Evolutionary conservation across 2,113 vertebrate species (phyloP), one percentile per base, ranked within the genome.

Genomic region (Thunnus thynnus): DNA sequence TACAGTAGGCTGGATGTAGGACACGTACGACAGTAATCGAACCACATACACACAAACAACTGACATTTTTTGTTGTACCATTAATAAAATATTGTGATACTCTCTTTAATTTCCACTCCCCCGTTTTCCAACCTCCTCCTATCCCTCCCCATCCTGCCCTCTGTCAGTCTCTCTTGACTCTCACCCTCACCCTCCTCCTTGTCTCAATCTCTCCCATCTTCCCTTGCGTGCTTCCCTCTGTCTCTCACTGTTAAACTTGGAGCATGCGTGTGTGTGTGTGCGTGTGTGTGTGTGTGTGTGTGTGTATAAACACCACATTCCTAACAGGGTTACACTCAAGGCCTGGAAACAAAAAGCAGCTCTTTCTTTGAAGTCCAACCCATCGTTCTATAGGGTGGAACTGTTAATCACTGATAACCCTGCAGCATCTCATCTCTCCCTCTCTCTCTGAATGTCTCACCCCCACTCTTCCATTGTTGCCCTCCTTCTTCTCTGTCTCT

Each of bases 391-490:
- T 94, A 92, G 91, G 91, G 88, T 95, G 95, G 96, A 95, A 95
- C 95, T 97, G 97, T 96, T 97, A 96, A 96, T 96, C 96, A 95
- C 95, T 97, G 96, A 97, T 97, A 98, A 97, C 96, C 88, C 95
- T 96, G 96, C 95, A 94, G 92, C 91, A 80, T 86, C 83, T 91
- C 84, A 86, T 92, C 85, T 72, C 85, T 79, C 77, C 47, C 22
- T 52, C 67, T 80, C 84, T 69, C 79, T 75, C 69, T 56, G 47
- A 20, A 92, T 88, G 86, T 92, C 94, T 96, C 95, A 96, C 95
- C 96, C 96, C 96, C 95, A 62, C 95, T 96, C 96, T 94, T 93
- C 65, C 68, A 79, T 72, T 83, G 67, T 95, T 93, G 27, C 58
- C 67, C 52, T 94, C 95, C 91, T 95, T 95, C 95, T 94, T 95